A percentile compares a stretch with the other conserved stretches of the same genome.
Conservation (phyloP, 1,140 invertebrate species). For the Portunus trituberculatus region DNA sequence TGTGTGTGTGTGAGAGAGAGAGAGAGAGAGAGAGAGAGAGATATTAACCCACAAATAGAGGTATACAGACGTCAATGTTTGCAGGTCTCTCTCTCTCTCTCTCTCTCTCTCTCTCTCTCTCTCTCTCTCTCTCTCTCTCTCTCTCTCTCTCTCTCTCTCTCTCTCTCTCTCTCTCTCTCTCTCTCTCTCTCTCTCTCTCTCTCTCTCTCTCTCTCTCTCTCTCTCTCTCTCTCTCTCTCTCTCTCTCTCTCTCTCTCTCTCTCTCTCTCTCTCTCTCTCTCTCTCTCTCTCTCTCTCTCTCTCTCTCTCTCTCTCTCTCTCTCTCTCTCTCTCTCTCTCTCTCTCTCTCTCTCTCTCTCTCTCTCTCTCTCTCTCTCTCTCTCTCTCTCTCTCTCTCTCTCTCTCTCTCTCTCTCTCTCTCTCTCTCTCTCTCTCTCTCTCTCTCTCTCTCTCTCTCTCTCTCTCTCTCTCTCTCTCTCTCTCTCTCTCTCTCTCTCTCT, state of each 20-base stretch:
- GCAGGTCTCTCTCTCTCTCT: neutral
- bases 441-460: conserved; percentile 18
- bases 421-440: conserved; percentile 1
- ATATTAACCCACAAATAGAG: too few species aligned
- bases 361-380: conserved; percentile 20
- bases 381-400: conserved; percentile 20
- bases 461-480: conserved; percentile 20
- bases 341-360: conserved; percentile 4
- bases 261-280: conserved; percentile 14
- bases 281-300: conserved; percentile 20
- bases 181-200: conserved; percentile 20
- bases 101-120: conserved; percentile 20
- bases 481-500: conserved; percentile 4
- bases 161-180: conserved; percentile 16
- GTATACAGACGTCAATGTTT: too few species aligned
- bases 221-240: conserved; percentile 2
- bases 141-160: conserved; percentile 12
- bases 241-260: conserved; percentile 10
- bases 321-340: conserved; percentile 11
- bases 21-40: too few species aligned
- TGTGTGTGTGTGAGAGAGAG: too few species aligned
- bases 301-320: conserved; percentile 5
- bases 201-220: conserved; percentile 20
- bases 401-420: conserved; percentile 1
- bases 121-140: conserved; percentile 6